These are phyloP conservation scores for Gadopsis bispinosus DNA, from an alignment of 2,797 vertebrate species.

Conservation along the genomic window DNA sequence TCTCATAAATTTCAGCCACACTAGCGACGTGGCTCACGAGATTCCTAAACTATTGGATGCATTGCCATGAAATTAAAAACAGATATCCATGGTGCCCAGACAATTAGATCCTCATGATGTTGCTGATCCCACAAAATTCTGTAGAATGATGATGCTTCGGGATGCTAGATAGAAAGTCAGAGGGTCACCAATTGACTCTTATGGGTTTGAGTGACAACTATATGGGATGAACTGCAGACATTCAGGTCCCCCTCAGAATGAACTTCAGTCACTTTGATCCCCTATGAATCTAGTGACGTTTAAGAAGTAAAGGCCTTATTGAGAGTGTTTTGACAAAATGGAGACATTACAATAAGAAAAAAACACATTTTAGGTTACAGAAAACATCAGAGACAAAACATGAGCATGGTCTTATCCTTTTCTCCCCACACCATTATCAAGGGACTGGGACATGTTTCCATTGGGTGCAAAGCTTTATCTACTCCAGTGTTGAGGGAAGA, in stretches of 20 bases:
- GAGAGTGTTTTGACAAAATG: background rate
- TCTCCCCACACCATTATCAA: conserved; percentile 52
- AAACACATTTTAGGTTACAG: background rate
- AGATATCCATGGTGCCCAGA: background rate
- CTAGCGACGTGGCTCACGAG: no score
- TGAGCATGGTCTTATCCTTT: background rate
- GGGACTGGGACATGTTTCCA: conserved; percentile 61
- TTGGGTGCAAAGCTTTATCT: conserved; percentile 73
- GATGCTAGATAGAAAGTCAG: background rate
- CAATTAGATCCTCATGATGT: background rate
- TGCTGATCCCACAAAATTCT: background rate
- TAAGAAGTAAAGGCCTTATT: background rate
- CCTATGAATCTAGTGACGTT: background rate
- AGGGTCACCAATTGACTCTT: background rate
- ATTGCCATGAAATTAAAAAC: background rate
- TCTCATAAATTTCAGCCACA: no score
- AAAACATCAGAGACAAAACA: conserved; percentile 1
- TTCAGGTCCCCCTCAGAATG: background rate
- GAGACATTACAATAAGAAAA: background rate
- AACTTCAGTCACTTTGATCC: background rate
- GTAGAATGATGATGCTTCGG: background rate
- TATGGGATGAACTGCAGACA: background rate
- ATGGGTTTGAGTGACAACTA: background rate
- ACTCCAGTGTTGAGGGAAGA: conserved; percentile 72
- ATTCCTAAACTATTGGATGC: no score